Base-by-base conservation (phyloP, 2,888 invertebrate species). In the Parnassius mnemosyne region DNA sequence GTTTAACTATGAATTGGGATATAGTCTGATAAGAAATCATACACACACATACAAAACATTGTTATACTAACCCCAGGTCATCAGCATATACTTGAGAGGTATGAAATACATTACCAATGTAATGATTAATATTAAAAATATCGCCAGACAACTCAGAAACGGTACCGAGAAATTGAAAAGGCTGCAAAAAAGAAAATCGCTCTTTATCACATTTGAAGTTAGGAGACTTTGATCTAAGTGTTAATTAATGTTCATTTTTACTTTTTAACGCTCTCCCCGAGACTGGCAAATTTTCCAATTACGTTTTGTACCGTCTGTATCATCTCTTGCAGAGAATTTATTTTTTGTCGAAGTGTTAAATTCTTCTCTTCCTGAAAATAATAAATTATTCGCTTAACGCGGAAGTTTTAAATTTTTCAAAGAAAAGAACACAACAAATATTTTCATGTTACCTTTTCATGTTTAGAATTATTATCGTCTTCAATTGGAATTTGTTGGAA, bases 111-210 rank as follows among this genome's bases (percentile, higher is more conserved):
- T 93, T 3, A 98, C 93, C 53, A 96, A 75, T 20, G 95, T 93
- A 50, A 94, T 95, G n/a, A 94, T 78, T 52, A 94, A 74, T 60
- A 97, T 90, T 42, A 96, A 87, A 51, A 95, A 88, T 69, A 98
- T 95, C 13, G 97, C 96, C 76, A 99, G 90, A 87, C 95, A 95
- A 71, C 98, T 98, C 65, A 99, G 89, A 90, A 97, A 99, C 10
- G 98, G 98, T 71, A 97, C 96, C 60, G 97, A 97, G 90, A 98
- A 99, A 87, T 98, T 98, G 87, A 98, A 97, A 60, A 98, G 95
- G 87, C 98, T 98, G 93, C 20, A 69, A 93, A 93, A 66, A 41
- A 57, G 42, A 44, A 57, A 64, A 59, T n/a, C 13, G 10, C 44
- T 52, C 25, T 59, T 59, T 59, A 59, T 54, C 41, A 13, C 44